Base-by-base conservation (phyloP, 2,888 invertebrate species). In the Brachynemurus nebulosus region DNA sequence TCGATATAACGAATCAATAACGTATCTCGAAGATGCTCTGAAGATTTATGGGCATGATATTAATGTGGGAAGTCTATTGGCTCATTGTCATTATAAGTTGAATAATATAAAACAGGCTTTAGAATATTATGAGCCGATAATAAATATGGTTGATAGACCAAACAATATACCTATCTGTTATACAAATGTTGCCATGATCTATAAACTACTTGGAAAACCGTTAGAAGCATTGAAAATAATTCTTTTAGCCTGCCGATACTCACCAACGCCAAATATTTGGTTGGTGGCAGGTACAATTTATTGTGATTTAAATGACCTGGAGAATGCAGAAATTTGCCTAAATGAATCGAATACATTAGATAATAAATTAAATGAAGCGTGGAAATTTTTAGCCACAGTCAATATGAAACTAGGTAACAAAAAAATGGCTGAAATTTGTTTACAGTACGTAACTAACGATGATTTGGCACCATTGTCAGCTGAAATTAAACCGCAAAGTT, bases 241-340 rank as follows among this genome's bases (percentile, higher is more conserved):
- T 18, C 17, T 44, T 9, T 45, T 55, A 9, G 59, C 62, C 6
- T 61, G 62, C 46, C 62, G 63, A 49, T 48, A 53, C 39, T 54
- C 55, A 40, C 59, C 63, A 4, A 60, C 64, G 1, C 60, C 65
- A 4, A 59, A 58, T 40, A 56, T 60, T 2, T 66, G 65, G 66
- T 50, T 56, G 35, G 49, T 46, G 21, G 54, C 56, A 18, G 61
- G 58, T 4, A 53, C 53, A 30, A 38, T 54, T 2, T 59, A 53
- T 53, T 60, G 50, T 37, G 45, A 59, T 52, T 54, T 60, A 51
- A 57, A 58, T 25, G 62, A 64, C 49, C 51, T 59, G 21, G 34
- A 59, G 8, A 61, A 60, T 44, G 63, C 65, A 1, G 65, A 65
- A 52, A 60, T 60, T 49, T 65, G 64, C 52, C 55, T 66, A 33